Percentiles rank a stretch among this genome's conserved stretches.
These are phyloP conservation scores for Nomada fucata DNA, from an alignment of 2,888 invertebrate species.

Conservation along the genomic window DNA sequence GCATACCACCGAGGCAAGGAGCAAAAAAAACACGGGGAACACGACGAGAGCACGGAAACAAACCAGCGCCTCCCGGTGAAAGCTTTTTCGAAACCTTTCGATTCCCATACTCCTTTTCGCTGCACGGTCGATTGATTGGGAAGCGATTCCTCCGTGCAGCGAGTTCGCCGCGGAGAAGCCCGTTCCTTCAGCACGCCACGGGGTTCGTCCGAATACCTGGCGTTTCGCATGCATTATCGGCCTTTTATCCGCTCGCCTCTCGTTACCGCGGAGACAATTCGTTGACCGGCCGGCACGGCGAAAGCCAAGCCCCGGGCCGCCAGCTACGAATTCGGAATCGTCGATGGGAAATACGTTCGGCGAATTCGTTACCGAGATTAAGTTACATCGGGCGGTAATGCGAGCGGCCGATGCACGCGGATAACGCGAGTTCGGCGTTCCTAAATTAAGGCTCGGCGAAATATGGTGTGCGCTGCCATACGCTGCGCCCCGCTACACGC, in stretches of 20 bases:
- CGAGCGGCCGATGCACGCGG: constrained; percentile 41
- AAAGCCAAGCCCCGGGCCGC: constrained; percentile 7
- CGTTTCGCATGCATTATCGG: constrained; percentile 55
- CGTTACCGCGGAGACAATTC: constrained; percentile 46
- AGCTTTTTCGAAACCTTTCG: constrained; percentile 37
- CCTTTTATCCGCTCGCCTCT: constrained; percentile 43
- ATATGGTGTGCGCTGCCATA: constrained; percentile 67
- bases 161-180: background rate
- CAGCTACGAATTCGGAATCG: constrained; percentile 55
- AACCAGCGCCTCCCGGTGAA: constrained; percentile 1
- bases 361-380: constrained; percentile 69
- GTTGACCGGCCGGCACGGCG: constrained; percentile 4
- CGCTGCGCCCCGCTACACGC: constrained; percentile 39
- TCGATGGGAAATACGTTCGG: constrained; percentile 54
- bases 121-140: constrained; percentile 27
- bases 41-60: background rate
- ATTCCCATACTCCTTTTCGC: constrained; percentile 43
- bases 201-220: constrained; percentile 22
- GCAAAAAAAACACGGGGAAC: background rate
- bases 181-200: constrained; percentile 28
- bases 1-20: no score
- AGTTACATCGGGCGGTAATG: constrained; percentile 60
- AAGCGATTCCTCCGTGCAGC: constrained; percentile 37
- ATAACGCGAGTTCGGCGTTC: constrained; percentile 57
- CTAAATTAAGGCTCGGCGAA: constrained; percentile 70